Percentiles rank a stretch among this genome's conserved stretches.
phyloP scores from a whole-genome alignment of 1,140 invertebrate genomes.

The Drosophila lini region DNA sequence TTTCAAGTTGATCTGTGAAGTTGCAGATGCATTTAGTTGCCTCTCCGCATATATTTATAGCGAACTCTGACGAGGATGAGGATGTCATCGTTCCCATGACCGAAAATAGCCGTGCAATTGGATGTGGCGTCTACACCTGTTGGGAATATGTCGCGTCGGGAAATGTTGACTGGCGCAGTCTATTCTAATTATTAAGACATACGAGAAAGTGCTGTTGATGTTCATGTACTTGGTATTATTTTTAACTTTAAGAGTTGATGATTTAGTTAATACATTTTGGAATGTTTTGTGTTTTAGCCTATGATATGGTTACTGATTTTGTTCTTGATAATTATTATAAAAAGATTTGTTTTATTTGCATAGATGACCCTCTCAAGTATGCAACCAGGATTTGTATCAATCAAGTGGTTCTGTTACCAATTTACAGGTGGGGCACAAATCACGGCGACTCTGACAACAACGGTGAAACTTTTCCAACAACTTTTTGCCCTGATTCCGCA shows the following conservation, averaged over 20 bases:
- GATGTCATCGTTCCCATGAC: constrained; percentile 40
- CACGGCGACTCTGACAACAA: constrained; percentile 53
- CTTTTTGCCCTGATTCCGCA: constrained; percentile 71
- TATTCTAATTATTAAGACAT: constrained; percentile 31
- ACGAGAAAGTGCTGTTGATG: constrained; percentile 1
- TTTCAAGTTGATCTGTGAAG: constrained; percentile 38
- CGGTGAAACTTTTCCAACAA: constrained; percentile 66
- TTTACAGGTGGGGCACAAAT: constrained; percentile 57
- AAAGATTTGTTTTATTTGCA: not conserved
- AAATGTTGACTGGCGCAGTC: constrained; percentile 40
- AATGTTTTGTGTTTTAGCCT: too few species aligned
- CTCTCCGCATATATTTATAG: constrained; percentile 56
- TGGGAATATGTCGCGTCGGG: constrained; percentile 58
- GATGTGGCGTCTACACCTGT: constrained; percentile 72
- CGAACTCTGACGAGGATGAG: constrained; percentile 5
- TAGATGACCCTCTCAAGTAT: not conserved
- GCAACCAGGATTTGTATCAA: constrained; percentile 67
- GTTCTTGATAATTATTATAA: not conserved
- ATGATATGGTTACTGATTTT: not conserved
- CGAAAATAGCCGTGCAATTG: constrained; percentile 50
- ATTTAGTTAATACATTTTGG: not conserved
- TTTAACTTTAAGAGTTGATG: not conserved
- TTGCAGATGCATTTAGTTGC: constrained; percentile 45
- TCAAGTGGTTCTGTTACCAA: constrained; percentile 25
- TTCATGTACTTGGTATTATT: constrained; percentile 2